Evolutionary conservation across 2,888 invertebrate genomes (phyloP), one percentile per base, ranked within the genome.

Genomic region (Drosophila quinaria): DNA sequence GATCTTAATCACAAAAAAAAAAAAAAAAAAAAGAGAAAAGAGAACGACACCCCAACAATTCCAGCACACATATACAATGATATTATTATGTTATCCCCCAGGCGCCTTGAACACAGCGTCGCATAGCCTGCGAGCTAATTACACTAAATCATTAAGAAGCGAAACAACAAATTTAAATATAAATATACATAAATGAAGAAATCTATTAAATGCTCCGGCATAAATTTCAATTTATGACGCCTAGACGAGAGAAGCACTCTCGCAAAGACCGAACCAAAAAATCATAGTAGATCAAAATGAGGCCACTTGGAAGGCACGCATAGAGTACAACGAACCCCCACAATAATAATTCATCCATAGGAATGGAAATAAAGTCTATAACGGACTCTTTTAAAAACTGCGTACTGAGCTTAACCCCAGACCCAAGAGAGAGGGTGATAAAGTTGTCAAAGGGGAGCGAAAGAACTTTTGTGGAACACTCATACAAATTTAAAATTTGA

Each of bases 131-230:
- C 51, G 33, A 64, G 69, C 85, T 73, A 85, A 86, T 86, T 86
- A 87, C 86, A 82, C 82, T 67, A 80, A 84, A 89, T 89, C 80
- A 76, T 89, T 78, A 80, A 80, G 59, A 58, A 73, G 70, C 73
- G 68, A 58, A 80, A 80, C 70, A 78, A 83, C 68, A 74, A 85
- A 83, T 87, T 87, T 78, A 69, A 85, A 85, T 87, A 87, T 55
- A 46, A 33, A 55, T 44, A 25, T 25, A 55, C n/a, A 51, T 42
- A 19, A 62, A 47, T 61, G 66, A 42, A 58, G 60, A 75, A 81
- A 78, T 87, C 88, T 87, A 85, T 86, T 89, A 85, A 89, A 78
- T 89, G 89, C 42, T 70, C 82, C 89, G 80, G 88, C 89, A 86
- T 86, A 86, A 89, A 86, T 86, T 82, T 89, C 88, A 86, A 86